Conservation (phyloP, 2,888 invertebrate genomes). For the Pseudococcus longispinus region DNA sequence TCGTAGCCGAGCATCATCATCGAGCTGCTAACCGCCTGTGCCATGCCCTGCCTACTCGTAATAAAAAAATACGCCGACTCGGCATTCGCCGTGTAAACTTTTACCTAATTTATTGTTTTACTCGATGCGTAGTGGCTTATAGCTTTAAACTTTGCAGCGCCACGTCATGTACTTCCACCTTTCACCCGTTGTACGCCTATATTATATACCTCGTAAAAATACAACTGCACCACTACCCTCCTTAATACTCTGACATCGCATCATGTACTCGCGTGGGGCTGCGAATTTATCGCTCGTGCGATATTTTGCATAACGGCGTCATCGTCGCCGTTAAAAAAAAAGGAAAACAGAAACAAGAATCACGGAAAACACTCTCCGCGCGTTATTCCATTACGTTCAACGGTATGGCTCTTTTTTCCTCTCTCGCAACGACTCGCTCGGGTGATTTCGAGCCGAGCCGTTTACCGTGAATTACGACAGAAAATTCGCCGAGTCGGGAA, state of each 20-base stretch:
- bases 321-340: background rate
- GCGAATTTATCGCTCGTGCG: background rate
- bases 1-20: background rate
- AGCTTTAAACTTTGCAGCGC: background rate
- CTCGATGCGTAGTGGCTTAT: background rate
- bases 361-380: background rate
- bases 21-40: background rate
- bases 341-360: background rate
- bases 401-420: background rate
- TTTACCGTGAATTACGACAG: background rate
- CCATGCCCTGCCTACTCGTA: background rate
- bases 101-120: background rate
- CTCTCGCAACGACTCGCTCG: background rate
- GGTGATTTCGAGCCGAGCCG: background rate
- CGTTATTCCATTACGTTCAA: background rate
- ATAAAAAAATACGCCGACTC: background rate
- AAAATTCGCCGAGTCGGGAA: background rate
- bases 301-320: conserved; percentile 13
- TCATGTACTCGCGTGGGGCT: background rate
- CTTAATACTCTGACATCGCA: background rate
- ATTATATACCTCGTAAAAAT: background rate
- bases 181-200: background rate
- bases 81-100: background rate
- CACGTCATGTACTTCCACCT: background rate
- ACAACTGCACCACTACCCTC: background rate